Evolutionary conservation across 2,797 vertebrate genomes (phyloP).

Genomic region (Balearica regulorum): DNA sequence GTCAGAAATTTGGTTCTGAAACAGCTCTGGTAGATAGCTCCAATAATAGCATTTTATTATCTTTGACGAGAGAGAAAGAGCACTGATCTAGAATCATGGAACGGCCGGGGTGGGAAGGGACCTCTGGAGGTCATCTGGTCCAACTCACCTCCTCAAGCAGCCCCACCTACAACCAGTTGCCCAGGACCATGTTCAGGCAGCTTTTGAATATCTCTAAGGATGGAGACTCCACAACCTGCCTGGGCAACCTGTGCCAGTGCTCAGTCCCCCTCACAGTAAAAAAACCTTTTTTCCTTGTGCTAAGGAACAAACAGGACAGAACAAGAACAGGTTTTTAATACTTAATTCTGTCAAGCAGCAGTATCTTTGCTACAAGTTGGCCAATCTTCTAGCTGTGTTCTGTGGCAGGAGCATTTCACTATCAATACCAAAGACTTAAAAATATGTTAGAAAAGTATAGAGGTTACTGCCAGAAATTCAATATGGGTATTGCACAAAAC

Average conservation of each 20-base stretch:
- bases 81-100: background rate
- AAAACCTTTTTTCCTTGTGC: background rate
- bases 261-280: background rate
- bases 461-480: background rate
- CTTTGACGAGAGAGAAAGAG: background rate
- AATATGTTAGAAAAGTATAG: background rate
- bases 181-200: background rate
- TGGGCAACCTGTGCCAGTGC: background rate
- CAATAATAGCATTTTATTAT: background rate
- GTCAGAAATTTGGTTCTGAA: background rate
- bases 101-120: accelerated
- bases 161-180: background rate
- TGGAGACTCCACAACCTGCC: background rate
- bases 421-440: background rate
- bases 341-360: background rate
- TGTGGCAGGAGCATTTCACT: background rate
- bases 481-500: background rate
- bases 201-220: background rate
- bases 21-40: background rate
- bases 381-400: background rate
- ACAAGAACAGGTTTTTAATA: background rate
- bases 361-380: background rate
- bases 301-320: background rate
- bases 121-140: background rate
- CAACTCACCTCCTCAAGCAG: background rate